phyloP scores from a whole-genome alignment of 2,113 vertebrate genomes.

The Pseudopodoces humilis region DNA sequence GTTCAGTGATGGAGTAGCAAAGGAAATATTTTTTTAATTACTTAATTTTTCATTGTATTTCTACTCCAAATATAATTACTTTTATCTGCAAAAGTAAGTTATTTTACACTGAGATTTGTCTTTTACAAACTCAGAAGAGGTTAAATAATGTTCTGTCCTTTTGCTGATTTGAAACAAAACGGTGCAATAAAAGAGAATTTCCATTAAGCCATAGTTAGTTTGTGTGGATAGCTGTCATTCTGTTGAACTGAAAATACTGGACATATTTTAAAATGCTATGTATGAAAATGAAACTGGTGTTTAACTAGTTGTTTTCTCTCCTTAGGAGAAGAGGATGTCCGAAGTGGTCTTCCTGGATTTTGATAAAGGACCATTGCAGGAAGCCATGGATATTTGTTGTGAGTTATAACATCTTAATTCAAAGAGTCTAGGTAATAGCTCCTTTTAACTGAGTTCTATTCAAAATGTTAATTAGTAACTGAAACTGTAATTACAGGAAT shows the following conservation, averaged over 20 bases:
- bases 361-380: slow-evolving; percentile 19
- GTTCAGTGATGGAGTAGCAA: background rate
- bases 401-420: slow-evolving; percentile 47
- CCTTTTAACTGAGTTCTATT: background rate
- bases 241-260: background rate
- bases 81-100: background rate
- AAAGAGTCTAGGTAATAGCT: slow-evolving; percentile 14
- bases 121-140: background rate
- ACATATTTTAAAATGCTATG: background rate
- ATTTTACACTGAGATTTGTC: background rate
- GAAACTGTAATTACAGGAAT: background rate
- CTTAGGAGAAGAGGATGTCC: slow-evolving; percentile 40
- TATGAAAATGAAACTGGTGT: background rate
- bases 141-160: background rate
- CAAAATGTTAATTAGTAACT: slow-evolving; percentile 1
- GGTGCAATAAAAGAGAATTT: background rate
- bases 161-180: background rate
- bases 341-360: slow-evolving; percentile 29
- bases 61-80: background rate
- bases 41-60: background rate
- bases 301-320: slow-evolving; percentile 26
- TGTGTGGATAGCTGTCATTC: background rate
- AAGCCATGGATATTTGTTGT: slow-evolving; percentile 39
- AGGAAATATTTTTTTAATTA: background rate
- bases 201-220: background rate